Base-by-base conservation (phyloP, 2,888 invertebrate species). In the Rhagonycha fulva region DNA sequence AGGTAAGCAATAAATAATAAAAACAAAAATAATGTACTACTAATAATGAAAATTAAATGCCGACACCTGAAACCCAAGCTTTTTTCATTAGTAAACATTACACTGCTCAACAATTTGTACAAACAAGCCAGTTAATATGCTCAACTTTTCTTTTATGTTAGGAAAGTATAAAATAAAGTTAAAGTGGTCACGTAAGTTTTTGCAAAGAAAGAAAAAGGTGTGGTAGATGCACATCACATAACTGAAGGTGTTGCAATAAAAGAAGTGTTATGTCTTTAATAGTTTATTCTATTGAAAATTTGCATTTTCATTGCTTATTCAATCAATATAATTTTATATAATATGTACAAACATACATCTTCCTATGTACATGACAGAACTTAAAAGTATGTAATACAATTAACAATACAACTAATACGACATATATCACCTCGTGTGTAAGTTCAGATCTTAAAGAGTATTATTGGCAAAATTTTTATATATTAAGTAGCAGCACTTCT, bases 341-440 rank as follows among this genome's bases (percentile, higher is more conserved):
- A 82, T 89, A 88, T 89, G 86, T 89, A 89, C 88, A 89, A 88
- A 88, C 88, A 89, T 89, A 89, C 88, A 88, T 85, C 81, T 81
- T 81, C 81, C 84, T 88, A 88, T 88, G 86, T 88, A 88, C 87
- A 88, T 84, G 84, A 86, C 83, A 79, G 81, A 85, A 85, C 84
- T 84, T 84, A 85, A 84, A 83, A 84, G 82, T 47, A 47, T 47
- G 47, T 83, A 82, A 80, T 84, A 85, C 83, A 82, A 81, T 82
- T 80, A 81, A 81, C 82, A 83, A 81, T 81, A 81, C 82, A 83
- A 82, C 81, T 78, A 82, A 82, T 80, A 82, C 74, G 76, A 78
- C 78, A 75, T 74, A 74, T 76, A 77, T 77, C 77, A 77, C 77
- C 73, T 78, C 71, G 71, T 78, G 74, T 78, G 75, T 76, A 76